These are phyloP conservation scores for Willowsia nigromaculata DNA, from an alignment of 2,888 invertebrate genomes.

Conservation along the genomic window DNA sequence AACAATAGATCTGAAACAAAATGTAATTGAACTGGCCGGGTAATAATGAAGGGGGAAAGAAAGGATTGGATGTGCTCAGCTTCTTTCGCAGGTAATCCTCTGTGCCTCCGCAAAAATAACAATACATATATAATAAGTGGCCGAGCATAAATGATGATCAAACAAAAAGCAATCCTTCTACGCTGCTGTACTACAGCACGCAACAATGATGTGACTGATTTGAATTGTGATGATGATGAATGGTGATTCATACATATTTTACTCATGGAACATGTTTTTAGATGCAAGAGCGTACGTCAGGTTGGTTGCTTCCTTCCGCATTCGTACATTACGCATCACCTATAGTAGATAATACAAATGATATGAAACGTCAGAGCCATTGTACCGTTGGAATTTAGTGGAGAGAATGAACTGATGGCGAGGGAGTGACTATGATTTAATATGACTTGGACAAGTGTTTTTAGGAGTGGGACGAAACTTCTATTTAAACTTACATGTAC, in stretches of 20 bases:
- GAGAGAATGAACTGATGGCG: background rate
- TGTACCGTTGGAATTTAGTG: background rate
- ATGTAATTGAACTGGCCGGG: constrained; percentile 4
- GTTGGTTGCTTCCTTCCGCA: background rate
- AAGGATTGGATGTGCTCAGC: background rate
- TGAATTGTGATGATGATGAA: background rate
- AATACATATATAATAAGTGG: background rate
- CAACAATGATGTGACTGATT: background rate
- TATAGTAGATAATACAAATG: background rate
- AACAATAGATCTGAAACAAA: constrained; percentile 22
- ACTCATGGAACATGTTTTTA: background rate
- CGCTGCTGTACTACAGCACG: background rate
- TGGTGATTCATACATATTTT: background rate
- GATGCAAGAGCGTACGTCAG: background rate
- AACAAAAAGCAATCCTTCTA: background rate
- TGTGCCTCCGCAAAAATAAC: constrained; percentile 29
- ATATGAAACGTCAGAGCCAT: background rate
- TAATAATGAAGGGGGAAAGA: constrained; percentile 20
- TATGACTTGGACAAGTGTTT: background rate
- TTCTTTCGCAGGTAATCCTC: constrained; percentile 1
- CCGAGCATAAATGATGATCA: background rate
- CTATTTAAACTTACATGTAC: no score
- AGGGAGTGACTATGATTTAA: background rate
- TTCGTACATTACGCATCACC: background rate
- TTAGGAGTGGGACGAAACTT: background rate